Percentiles rank a stretch among this genome's conserved stretches.
phyloP scores from a whole-genome alignment of 1,140 invertebrate species.

The Drosophila sproati region DNA sequence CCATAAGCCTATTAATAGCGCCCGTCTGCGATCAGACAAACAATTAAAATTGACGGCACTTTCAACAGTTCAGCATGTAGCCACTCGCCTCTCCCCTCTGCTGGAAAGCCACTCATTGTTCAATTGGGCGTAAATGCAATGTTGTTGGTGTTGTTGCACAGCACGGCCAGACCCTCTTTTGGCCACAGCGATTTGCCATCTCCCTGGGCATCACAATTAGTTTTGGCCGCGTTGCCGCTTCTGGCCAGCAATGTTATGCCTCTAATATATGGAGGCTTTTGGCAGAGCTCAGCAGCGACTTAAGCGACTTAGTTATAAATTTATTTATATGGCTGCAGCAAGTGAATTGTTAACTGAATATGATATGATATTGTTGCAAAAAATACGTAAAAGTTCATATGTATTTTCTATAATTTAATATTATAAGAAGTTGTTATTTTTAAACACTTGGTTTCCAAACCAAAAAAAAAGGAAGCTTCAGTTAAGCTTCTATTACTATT shows the following conservation, averaged over 20 bases:
- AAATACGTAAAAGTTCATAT: too few relatives aligned
- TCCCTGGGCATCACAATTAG: conserved; percentile 53
- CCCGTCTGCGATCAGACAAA: conserved; percentile 76
- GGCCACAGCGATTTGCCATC: conserved; percentile 18
- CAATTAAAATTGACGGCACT: conserved; percentile 83
- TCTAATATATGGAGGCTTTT: conserved; percentile 34
- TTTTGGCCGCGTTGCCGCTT: conserved; percentile 50
- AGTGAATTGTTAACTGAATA: not conserved
- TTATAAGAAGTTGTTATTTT: not conserved
- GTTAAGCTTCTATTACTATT: not conserved
- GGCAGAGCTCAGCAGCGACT: conserved; percentile 11
- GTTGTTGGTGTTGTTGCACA: conserved; percentile 38
- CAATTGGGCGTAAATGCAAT: conserved; percentile 71
- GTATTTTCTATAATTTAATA: too few relatives aligned
- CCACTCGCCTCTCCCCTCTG: not conserved
- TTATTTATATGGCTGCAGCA: not conserved
- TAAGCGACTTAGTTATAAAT: conserved; percentile 1
- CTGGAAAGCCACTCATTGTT: conserved; percentile 46
- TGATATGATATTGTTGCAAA: not conserved
- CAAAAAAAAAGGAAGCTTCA: not conserved
- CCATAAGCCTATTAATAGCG: conserved; percentile 81
- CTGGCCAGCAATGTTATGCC: conserved; percentile 41
- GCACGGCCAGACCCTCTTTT: conserved; percentile 48
- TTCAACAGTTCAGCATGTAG: conserved; percentile 49
- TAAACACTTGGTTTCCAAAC: not conserved